These are phyloP conservation scores for Helicolenus hilgendorfi DNA, from an alignment of 2,797 vertebrate species.

Conservation along the genomic window DNA sequence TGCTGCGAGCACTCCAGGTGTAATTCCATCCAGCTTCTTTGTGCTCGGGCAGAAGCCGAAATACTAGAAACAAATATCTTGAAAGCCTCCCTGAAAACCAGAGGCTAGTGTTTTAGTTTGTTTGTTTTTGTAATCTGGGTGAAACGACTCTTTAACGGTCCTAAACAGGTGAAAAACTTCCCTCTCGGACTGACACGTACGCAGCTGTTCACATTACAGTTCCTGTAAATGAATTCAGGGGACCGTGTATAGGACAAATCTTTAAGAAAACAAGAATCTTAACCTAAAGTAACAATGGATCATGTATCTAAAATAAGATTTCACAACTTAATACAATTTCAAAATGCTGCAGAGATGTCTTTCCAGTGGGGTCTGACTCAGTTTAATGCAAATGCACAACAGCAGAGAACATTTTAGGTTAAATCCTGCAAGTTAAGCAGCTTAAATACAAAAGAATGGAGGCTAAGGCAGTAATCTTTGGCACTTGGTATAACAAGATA, in stretches of 20 bases:
- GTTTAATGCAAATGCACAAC: constrained; percentile 46
- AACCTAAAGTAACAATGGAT: neutral
- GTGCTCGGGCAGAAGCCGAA: neutral
- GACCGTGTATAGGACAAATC: neutral
- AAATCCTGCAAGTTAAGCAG: constrained; percentile 61
- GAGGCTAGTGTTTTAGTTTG: neutral
- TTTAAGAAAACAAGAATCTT: neutral
- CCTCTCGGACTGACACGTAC: neutral
- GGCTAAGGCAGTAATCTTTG: constrained; percentile 28
- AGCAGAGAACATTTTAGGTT: constrained; percentile 19
- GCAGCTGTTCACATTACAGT: neutral
- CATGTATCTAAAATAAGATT: neutral
- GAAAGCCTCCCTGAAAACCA: neutral
- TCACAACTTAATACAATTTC: neutral
- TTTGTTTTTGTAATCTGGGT: neutral
- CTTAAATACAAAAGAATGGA: constrained; percentile 57
- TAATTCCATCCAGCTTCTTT: neutral
- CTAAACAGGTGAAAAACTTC: neutral
- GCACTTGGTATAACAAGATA: constrained; percentile 38
- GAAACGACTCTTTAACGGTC: neutral
- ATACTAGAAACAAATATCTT: neutral
- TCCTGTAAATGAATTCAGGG: neutral
- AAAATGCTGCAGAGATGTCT: neutral
- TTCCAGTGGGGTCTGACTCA: neutral
- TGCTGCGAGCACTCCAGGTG: neutral